A percentile compares a stretch with the other conserved stretches of the same genome.
Conservation (phyloP, 2,888 invertebrate genomes). For the Meandrusa payeni region DNA sequence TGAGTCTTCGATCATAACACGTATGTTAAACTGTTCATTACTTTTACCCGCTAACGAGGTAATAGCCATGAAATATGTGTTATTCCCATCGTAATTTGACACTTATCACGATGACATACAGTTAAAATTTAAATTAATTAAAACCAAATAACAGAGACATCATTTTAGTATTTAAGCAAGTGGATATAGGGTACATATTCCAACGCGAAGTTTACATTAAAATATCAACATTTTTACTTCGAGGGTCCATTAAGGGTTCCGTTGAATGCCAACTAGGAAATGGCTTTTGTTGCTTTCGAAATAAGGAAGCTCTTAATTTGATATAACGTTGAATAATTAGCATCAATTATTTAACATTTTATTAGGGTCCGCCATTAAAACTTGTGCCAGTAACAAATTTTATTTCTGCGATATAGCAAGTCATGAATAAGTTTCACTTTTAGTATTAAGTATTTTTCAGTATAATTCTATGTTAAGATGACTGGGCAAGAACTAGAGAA, state of each 20-base stretch:
- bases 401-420: slow-evolving; percentile 19
- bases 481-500: no score
- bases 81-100: slow-evolving; percentile 7
- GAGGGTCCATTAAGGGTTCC: slow-evolving; percentile 14
- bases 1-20: background rate
- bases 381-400: slow-evolving; percentile 18
- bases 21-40: slow-evolving; percentile 4
- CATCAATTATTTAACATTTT: slow-evolving; percentile 24
- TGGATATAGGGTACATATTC: slow-evolving; percentile 17
- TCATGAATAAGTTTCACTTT: slow-evolving; percentile 14
- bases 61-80: slow-evolving; percentile 13
- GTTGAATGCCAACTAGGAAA: slow-evolving; percentile 4
- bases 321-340: slow-evolving; percentile 25
- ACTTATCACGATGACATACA: slow-evolving; percentile 17
- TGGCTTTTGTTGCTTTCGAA: no score
- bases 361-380: slow-evolving; percentile 23
- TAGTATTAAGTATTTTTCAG: no score
- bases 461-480: no score
- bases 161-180: slow-evolving; percentile 1
- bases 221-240: slow-evolving; percentile 12
- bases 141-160: background rate
- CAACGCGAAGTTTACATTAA: background rate
- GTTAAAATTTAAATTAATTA: slow-evolving; percentile 16
- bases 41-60: slow-evolving; percentile 10
- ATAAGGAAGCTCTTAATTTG: no score